phyloP scores from a whole-genome alignment of 2,797 vertebrate genomes.

The Argyrosomus regius region DNA sequence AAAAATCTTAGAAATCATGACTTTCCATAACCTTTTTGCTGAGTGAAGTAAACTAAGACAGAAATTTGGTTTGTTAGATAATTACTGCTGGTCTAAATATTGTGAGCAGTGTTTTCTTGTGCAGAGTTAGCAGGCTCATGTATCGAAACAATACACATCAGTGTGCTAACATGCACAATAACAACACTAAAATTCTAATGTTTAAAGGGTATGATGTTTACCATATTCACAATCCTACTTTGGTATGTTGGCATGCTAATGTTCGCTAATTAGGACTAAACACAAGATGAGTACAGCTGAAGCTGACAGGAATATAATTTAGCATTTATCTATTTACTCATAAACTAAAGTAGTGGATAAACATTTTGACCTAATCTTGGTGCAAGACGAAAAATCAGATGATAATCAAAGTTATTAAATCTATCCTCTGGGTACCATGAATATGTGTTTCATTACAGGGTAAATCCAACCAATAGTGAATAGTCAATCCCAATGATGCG shows the following conservation, averaged over 20 bases:
- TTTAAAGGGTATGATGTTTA: not conserved
- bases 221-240: not conserved
- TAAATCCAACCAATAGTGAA: not conserved
- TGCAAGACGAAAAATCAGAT: not conserved
- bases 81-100: not conserved
- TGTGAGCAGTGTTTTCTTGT: slow-evolving; percentile 1
- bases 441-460: not conserved
- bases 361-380: not conserved
- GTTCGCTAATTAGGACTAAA: not conserved
- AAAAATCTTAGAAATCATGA: slow-evolving; percentile 4
- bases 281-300: not conserved
- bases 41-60: not conserved
- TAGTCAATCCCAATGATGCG: not conserved
- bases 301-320: not conserved
- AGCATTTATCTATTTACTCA: not conserved
- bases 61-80: not conserved
- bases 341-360: not conserved
- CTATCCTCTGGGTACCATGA: not conserved
- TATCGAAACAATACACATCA: not conserved
- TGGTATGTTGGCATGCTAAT: not conserved
- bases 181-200: not conserved
- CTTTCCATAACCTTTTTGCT: not conserved
- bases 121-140: not conserved
- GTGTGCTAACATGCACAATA: not conserved
- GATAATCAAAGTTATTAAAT: not conserved